These are phyloP conservation scores for Onthophagus taurus DNA, from an alignment of 1,140 invertebrate genomes.

Conservation along the genomic window DNA sequence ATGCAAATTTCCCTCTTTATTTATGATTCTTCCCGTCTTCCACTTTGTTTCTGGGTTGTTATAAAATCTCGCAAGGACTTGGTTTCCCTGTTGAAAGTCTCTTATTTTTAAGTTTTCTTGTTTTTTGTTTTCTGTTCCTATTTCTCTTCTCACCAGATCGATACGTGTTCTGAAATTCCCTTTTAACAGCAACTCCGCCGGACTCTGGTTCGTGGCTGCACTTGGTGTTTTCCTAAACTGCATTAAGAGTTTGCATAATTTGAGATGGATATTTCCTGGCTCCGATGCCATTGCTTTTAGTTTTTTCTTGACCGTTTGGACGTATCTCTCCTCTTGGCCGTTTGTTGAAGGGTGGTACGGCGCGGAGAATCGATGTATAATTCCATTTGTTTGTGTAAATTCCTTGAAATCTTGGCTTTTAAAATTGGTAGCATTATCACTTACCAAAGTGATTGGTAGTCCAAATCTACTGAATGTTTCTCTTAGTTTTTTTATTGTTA, in stretches of 20 bases:
- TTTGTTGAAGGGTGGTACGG: constrained; percentile 33
- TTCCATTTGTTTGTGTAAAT: constrained; percentile 3
- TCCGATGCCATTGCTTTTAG: constrained; percentile 7
- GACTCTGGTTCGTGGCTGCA: not conserved
- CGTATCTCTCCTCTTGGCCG: constrained; percentile 28
- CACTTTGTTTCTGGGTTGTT: not conserved
- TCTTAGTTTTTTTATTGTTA: not conserved
- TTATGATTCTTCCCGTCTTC: not conserved
- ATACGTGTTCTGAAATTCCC: too few species aligned
- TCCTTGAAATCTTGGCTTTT: constrained; percentile 6
- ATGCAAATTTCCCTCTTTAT: not conserved
- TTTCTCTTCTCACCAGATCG: too few species aligned
- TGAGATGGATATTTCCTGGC: not conserved
- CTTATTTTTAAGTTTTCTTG: too few species aligned
- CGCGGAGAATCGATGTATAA: constrained; percentile 20
- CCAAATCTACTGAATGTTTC: constrained; percentile 2
- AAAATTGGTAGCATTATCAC: constrained; percentile 9
- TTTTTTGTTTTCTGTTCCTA: too few species aligned
- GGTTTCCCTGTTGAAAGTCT: not conserved
- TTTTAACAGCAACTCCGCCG: constrained; percentile 1
- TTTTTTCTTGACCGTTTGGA: constrained; percentile 27
- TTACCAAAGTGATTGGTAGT: constrained; percentile 2
- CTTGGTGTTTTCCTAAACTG: constrained; percentile 1
- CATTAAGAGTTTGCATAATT: constrained; percentile 8
- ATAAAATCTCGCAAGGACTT: not conserved